Evolutionary conservation across 2,888 invertebrate species (phyloP).

Genomic region (Dryadula phaetusa): DNA sequence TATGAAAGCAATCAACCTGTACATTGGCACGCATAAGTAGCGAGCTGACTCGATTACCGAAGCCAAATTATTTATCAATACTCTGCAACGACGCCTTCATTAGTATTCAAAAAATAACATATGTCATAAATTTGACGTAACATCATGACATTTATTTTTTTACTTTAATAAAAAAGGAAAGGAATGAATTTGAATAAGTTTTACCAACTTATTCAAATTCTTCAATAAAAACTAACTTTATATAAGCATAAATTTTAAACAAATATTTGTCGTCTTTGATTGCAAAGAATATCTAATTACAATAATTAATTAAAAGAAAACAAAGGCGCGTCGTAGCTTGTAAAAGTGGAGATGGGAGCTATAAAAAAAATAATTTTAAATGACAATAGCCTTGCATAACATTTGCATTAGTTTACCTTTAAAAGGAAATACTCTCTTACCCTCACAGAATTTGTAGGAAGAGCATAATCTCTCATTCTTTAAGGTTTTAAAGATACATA

Average conservation of each 20-base stretch:
- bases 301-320: slow-evolving; percentile 13
- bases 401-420: slow-evolving; percentile 15
- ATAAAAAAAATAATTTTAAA: slow-evolving; percentile 15
- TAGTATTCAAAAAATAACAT: slow-evolving; percentile 17
- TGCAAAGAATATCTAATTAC: slow-evolving; percentile 1
- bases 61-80: slow-evolving; percentile 53
- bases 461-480: slow-evolving; percentile 1
- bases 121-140: neutral
- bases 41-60: slow-evolving; percentile 48
- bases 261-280: neutral
- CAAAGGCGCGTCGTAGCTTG: neutral
- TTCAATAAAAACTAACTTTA: no score
- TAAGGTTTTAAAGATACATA: neutral
- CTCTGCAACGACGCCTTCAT: slow-evolving; percentile 40
- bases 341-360: slow-evolving; percentile 2
- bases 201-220: no score
- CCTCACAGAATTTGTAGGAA: neutral
- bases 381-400: slow-evolving; percentile 13
- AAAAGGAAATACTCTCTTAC: slow-evolving; percentile 1
- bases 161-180: no score
- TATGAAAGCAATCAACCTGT: slow-evolving; percentile 40
- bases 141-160: no score
- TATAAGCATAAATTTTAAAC: no score
- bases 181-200: no score
- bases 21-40: slow-evolving; percentile 48